Base-by-base conservation (phyloP, 2,113 vertebrate genomes). In the Callithrix jacchus region DNA sequence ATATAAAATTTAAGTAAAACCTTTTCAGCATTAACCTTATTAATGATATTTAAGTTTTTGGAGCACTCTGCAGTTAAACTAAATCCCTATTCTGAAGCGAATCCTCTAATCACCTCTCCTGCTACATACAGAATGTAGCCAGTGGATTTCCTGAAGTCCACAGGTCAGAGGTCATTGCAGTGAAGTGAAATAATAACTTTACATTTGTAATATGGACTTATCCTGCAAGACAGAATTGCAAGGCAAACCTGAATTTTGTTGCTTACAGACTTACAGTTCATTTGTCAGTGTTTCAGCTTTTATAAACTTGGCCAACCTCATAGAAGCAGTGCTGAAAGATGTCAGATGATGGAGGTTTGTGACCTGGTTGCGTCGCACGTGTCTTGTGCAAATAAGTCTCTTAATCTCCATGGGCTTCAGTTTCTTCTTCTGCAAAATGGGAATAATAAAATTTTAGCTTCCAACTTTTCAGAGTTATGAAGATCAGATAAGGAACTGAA, bases 211-310 rank as follows among this genome's bases (percentile, higher is more conserved):
- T 93, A 89, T 86, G 49, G 27, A 88, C 58, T 90, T 97, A 92
- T 45, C 47, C 87, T 92, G 61, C 32, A 93, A 92, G 71, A 88
- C 10, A 0, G 74, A 92, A 81, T 80, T 89, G 58, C 30, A 70
- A 93, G 74, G 89, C 84, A 35, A 82, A 71, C 85, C 42, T 79
- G 61, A 56, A 52, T 88, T 87, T 88, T 66, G 61, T 73, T 93
- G 47, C 61, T 95, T 74, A 87, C 90, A 91, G 94, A 97, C 88
- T n/a, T 74, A 35, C 27, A 86, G 89, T 90, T 94, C 85, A 79
- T 86, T 90, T 97, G 97, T 92, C 84, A 85, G 71, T 16, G 35
- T 1, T 87, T 95, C 94, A 97, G 68, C n/a, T 96, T 79, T 88
- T 83, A 40, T 87, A 87, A 92, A 92, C 87, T 95, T 94, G 97